Conservation (phyloP, 1,140 invertebrate genomes). For the Holcopasites calliopsidis region DNA sequence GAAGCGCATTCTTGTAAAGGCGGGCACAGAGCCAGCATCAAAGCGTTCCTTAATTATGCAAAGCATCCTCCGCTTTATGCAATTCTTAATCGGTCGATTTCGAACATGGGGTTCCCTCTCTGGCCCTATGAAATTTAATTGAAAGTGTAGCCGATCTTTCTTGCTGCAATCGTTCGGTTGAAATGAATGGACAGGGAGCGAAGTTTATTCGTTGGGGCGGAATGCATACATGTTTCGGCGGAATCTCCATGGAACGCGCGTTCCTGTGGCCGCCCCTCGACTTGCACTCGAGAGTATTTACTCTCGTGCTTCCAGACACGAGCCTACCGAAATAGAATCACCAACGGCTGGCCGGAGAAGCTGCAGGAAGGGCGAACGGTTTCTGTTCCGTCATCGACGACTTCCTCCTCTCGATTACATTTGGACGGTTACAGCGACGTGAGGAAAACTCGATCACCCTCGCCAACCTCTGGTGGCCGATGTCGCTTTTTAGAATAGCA, state of each 20-base stretch:
- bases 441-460: neutral
- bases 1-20: conserved; percentile 2
- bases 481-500: conserved; percentile 21
- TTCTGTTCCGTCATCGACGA: conserved; percentile 26
- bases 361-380: neutral
- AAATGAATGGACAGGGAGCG: too few relatives aligned
- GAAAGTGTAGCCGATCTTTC: neutral
- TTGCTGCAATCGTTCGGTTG: neutral
- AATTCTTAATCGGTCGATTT: conserved; percentile 27
- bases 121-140: neutral
- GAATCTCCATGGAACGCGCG: neutral
- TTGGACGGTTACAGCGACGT: neutral
- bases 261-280: conserved; percentile 20
- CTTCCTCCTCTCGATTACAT: neutral
- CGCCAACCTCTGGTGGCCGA: too few relatives aligned
- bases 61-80: conserved; percentile 24
- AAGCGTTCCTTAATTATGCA: conserved; percentile 43
- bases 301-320: conserved; percentile 13
- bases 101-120: neutral
- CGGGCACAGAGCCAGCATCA: conserved; percentile 42
- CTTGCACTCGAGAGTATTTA: conserved; percentile 16
- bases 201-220: too few relatives aligned
- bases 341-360: neutral
- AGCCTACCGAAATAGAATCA: conserved; percentile 40
- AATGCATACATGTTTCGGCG: too few relatives aligned